Conservation (phyloP, 2,113 vertebrate genomes). For the Takifugu flavidus region DNA sequence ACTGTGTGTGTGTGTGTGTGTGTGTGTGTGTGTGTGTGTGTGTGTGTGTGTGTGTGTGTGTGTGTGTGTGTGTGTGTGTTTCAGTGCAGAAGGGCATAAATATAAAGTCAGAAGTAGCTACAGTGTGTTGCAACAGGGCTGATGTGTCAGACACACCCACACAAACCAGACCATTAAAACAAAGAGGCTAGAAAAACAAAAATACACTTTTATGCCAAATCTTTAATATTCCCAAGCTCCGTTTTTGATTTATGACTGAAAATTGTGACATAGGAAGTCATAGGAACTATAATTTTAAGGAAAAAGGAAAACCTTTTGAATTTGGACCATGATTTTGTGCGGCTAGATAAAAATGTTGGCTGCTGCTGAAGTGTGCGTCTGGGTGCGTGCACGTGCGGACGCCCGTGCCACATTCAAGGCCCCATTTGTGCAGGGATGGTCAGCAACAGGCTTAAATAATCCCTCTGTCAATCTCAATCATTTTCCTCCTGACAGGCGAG, state of each 20-base stretch:
- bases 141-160: too few relatives aligned
- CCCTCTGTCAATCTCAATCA: slow-evolving; percentile 42
- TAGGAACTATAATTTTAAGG: neutral
- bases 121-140: too few relatives aligned
- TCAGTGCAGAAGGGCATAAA: neutral
- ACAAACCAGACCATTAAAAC: too few relatives aligned
- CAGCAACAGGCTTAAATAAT: slow-evolving; percentile 46
- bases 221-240: too few relatives aligned
- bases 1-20: neutral
- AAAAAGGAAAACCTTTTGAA: neutral
- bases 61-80: neutral
- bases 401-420: slow-evolving; percentile 12
- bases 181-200: too few relatives aligned
- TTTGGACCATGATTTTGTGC: neutral
- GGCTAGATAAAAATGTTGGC: too few relatives aligned
- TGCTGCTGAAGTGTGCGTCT: neutral
- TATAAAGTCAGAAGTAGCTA: neutral
- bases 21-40: too few relatives aligned
- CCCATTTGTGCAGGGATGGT: slow-evolving; percentile 43
- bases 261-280: neutral
- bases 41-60: slow-evolving; percentile 6
- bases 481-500: slow-evolving; percentile 35
- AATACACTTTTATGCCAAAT: too few relatives aligned
- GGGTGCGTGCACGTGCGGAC: too few relatives aligned
- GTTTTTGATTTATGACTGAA: neutral